These are phyloP conservation scores for Drosophila birchii DNA, from an alignment of 2,888 invertebrate species.

Conservation along the genomic window DNA sequence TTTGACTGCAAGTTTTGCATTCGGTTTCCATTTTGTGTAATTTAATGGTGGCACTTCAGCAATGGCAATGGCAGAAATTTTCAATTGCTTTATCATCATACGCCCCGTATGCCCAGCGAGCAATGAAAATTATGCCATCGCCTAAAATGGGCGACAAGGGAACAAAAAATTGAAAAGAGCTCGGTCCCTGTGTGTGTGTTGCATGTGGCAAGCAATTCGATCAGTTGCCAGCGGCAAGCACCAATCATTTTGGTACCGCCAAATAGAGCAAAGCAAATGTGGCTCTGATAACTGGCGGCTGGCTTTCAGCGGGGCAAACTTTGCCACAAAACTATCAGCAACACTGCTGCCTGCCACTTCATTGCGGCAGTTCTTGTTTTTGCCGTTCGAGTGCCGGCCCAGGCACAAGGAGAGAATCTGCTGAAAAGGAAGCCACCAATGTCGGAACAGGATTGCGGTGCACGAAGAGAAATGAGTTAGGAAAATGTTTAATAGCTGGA, in stretches of 20 bases:
- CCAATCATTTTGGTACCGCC: constrained; percentile 58
- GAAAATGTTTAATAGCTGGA: too few relatives aligned
- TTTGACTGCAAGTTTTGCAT: constrained; percentile 43
- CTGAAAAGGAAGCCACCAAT: constrained; percentile 53
- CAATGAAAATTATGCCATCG: constrained; percentile 44
- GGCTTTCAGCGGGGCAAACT: constrained; percentile 45
- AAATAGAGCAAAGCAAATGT: constrained; percentile 57
- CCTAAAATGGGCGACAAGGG: not conserved
- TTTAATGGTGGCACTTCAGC: constrained; percentile 41
- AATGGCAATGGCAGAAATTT: constrained; percentile 37
- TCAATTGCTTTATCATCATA: constrained; percentile 64
- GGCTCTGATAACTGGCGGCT: constrained; percentile 55
- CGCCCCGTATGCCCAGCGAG: constrained; percentile 54
- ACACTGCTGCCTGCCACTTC: constrained; percentile 30
- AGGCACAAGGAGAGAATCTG: constrained; percentile 17
- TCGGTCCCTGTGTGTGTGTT: constrained; percentile 44
- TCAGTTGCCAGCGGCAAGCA: constrained; percentile 34
- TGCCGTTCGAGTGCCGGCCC: constrained; percentile 38
- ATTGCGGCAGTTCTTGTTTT: constrained; percentile 38
- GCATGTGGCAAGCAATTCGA: constrained; percentile 54
- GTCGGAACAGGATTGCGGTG: constrained; percentile 39
- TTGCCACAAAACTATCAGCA: constrained; percentile 61
- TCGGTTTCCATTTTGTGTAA: constrained; percentile 41
- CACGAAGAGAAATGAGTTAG: not conserved
- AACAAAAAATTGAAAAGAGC: constrained; percentile 30